Conservation (phyloP, 2,888 invertebrate genomes). For the Esperia sulphurella region DNA sequence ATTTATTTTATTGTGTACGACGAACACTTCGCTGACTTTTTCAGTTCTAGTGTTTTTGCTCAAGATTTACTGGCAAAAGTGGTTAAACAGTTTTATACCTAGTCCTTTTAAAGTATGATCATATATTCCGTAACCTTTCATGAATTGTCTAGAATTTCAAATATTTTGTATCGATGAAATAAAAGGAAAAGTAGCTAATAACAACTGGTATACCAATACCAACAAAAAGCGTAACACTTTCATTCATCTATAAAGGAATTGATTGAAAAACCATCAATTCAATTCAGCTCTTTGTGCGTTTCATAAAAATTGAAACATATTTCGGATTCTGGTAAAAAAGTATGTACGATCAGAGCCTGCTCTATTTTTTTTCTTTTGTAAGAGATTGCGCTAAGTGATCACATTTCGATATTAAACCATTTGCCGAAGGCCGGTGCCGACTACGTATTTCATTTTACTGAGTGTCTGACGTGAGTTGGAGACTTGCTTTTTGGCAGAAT, state of each 20-base stretch:
- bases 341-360: constrained; percentile 52
- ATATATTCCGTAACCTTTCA: no score
- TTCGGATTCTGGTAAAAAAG: constrained; percentile 69
- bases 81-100: no score
- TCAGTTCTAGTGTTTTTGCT: no score
- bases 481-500: constrained; percentile 72
- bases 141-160: no score
- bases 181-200: background rate
- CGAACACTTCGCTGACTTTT: no score
- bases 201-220: constrained; percentile 14
- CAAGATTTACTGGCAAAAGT: no score
- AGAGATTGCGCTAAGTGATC: constrained; percentile 79
- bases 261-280: constrained; percentile 55
- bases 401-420: constrained; percentile 80
- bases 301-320: constrained; percentile 68
- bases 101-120: no score
- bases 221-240: constrained; percentile 20
- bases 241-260: constrained; percentile 39
- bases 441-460: constrained; percentile 79
- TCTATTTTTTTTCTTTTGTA: constrained; percentile 72
- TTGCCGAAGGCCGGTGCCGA: constrained; percentile 74
- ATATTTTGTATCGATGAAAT: background rate
- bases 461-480: constrained; percentile 76
- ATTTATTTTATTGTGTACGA: no score
- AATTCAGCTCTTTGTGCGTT: constrained; percentile 51